These are phyloP conservation scores for Dolichoris vasculosae DNA, from an alignment of 1,140 invertebrate species.

Conservation along the genomic window DNA sequence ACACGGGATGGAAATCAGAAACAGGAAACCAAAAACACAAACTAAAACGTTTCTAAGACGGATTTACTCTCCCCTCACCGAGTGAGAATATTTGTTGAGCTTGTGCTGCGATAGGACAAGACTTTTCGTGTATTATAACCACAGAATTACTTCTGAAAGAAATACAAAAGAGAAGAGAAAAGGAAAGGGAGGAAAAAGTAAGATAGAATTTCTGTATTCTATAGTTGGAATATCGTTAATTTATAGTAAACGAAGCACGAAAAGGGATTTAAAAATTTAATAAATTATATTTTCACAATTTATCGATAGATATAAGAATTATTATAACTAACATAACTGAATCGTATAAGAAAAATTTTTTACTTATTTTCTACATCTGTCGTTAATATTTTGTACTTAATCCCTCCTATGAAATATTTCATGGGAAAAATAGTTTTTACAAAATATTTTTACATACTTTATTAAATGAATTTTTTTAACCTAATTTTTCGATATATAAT, in stretches of 20 bases:
- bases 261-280: neutral
- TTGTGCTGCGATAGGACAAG: constrained; percentile 39
- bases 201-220: neutral
- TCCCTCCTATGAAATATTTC: too few species aligned
- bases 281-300: neutral
- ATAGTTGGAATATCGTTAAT: constrained; percentile 8
- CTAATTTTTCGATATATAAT: neutral
- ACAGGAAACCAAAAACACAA: constrained; percentile 30
- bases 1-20: neutral
- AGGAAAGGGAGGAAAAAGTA: neutral
- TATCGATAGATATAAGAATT: neutral
- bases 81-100: constrained; percentile 59
- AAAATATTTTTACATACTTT: too few species aligned
- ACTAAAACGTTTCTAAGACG: constrained; percentile 22
- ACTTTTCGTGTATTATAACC: constrained; percentile 21
- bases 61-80: constrained; percentile 30
- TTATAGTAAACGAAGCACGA: neutral
- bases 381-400: too few species aligned
- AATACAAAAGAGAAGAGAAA: constrained; percentile 14
- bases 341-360: too few species aligned
- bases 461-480: too few species aligned
- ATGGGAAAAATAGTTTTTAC: too few species aligned
- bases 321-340: neutral
- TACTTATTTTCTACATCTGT: too few species aligned
- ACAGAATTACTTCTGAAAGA: neutral